Percentiles rank a stretch among this genome's conserved stretches.
phyloP scores from a whole-genome alignment of 2,797 vertebrate species.

The Pygocentrus nattereri region DNA sequence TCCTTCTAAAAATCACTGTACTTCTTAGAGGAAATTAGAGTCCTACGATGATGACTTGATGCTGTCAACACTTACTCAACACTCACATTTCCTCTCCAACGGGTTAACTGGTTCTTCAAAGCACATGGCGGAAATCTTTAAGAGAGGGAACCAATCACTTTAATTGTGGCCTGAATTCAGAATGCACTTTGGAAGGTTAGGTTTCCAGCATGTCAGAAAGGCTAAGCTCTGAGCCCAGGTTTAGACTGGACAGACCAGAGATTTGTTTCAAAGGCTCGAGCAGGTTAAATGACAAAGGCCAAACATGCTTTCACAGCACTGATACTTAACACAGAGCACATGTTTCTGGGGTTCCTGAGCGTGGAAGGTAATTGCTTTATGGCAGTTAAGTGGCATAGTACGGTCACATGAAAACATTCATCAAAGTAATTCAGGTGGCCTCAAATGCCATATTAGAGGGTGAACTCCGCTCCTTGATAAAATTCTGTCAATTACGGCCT shows the following conservation, averaged over 20 bases:
- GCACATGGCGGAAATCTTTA: neutral
- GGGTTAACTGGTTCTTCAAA: constrained; percentile 2
- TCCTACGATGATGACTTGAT: constrained; percentile 17
- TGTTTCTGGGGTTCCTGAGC: constrained; percentile 36
- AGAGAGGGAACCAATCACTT: constrained; percentile 10
- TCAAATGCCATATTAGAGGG: constrained; percentile 19
- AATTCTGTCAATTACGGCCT: constrained; percentile 41
- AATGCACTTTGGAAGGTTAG: constrained; percentile 1
- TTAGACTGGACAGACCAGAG: constrained; percentile 32
- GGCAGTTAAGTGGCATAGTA: constrained; percentile 48
- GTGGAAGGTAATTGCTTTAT: constrained; percentile 47
- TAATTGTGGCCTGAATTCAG: constrained; percentile 4
- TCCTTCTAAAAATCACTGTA: neutral
- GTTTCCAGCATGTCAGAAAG: neutral
- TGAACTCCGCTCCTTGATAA: constrained; percentile 38
- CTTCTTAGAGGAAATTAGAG: constrained; percentile 5
- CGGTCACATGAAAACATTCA: constrained; percentile 35
- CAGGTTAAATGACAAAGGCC: constrained; percentile 49
- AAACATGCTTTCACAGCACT: constrained; percentile 47
- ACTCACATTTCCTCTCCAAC: constrained; percentile 24
- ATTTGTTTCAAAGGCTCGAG: constrained; percentile 42
- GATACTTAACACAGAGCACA: constrained; percentile 50
- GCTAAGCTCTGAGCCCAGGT: neutral
- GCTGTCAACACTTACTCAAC: constrained; percentile 37
- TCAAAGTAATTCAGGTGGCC: constrained; percentile 33